Evolutionary conservation across 2,113 vertebrate species (phyloP).

Genomic region (Sinosuthora webbiana): DNA sequence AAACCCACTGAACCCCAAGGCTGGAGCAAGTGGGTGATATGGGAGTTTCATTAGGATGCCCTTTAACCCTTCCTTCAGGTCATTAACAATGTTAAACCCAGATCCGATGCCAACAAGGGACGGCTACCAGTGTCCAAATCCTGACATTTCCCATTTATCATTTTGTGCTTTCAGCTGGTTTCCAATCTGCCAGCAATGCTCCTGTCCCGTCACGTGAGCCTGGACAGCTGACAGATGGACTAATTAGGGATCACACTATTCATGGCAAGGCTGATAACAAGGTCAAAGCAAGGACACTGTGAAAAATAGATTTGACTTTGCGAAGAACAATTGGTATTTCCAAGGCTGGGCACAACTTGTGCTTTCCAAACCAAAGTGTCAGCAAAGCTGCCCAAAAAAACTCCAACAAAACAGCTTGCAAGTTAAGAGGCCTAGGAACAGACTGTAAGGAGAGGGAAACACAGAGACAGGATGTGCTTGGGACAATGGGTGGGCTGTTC

Average conservation of each 20-base stretch:
- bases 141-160: neutral
- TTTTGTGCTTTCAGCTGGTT: neutral
- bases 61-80: neutral
- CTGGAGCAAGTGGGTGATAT: neutral
- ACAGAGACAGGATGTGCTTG: neutral
- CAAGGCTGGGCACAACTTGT: neutral
- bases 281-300: neutral
- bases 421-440: neutral
- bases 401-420: neutral
- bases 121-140: neutral
- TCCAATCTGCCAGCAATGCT: neutral
- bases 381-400: neutral
- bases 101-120: neutral
- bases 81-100: neutral
- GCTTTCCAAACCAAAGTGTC: neutral
- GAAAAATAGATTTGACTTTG: neutral
- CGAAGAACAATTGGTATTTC: neutral
- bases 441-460: neutral
- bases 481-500: neutral
- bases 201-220: neutral
- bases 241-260: neutral
- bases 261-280: neutral
- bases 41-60: neutral
- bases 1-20: neutral
- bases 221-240: slow-evolving; percentile 32